Percentiles rank a stretch among this genome's conserved stretches.
Evolutionary conservation across 2,113 vertebrate genomes (phyloP).

Genomic region (Scomber colias): DNA sequence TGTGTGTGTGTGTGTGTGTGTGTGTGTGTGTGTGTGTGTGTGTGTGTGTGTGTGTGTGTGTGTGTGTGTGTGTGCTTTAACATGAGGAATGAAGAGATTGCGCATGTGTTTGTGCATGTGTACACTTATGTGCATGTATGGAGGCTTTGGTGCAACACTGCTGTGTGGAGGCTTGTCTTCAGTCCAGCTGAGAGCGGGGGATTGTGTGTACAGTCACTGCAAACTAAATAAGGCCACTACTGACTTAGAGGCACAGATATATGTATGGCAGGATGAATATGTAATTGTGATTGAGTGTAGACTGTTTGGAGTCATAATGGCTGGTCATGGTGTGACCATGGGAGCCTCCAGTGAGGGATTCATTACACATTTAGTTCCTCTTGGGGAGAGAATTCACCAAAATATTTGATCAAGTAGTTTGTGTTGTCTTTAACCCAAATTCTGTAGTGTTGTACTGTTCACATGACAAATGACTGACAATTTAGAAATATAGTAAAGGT

Average conservation of each 20-base stretch:
- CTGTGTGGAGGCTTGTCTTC: constrained; percentile 69
- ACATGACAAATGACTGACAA: constrained; percentile 15
- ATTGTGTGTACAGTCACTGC: constrained; percentile 65
- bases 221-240: constrained; percentile 67
- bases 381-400: constrained; percentile 19
- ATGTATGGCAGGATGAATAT: constrained; percentile 39
- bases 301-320: constrained; percentile 24
- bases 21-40: constrained; percentile 32
- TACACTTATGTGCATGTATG: constrained; percentile 45
- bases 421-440: constrained; percentile 11
- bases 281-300: constrained; percentile 32
- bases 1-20: constrained; percentile 46
- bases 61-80: constrained; percentile 53
- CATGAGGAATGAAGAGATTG: constrained; percentile 51
- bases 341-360: constrained; percentile 11
- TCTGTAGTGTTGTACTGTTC: constrained; percentile 5
- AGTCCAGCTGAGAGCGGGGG: constrained; percentile 64
- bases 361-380: constrained; percentile 16
- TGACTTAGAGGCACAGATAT: constrained; percentile 30
- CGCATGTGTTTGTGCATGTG: constrained; percentile 53
- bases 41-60: constrained; percentile 32
- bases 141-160: constrained; percentile 55
- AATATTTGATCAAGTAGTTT: constrained; percentile 23
- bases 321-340: constrained; percentile 14
- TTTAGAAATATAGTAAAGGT: constrained; percentile 45